Evolutionary conservation across 1,140 invertebrate species (phyloP), one percentile per base, ranked within the genome.

Genomic region (Zaprionus camerounensis): DNA sequence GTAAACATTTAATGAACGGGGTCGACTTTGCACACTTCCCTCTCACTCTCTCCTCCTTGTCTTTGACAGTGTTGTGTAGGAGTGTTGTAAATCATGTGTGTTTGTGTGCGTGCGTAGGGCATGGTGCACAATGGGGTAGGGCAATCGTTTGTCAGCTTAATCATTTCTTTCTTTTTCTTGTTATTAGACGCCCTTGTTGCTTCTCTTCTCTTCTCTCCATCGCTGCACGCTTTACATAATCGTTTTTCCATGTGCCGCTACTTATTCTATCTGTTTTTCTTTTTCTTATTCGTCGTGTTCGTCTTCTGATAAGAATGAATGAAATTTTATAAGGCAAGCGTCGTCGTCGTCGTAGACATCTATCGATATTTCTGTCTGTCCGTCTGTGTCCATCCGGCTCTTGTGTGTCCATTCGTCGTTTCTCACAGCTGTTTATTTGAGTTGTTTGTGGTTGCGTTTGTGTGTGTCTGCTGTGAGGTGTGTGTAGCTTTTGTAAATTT

Each of bases 201-300:
- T 68, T 38, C 51, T 71, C 67, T 66, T 66, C n/a, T 20, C 31
- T 36, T 56, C 31, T 65, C 20, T 24, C 49, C 26, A 13, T 17
- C n/a, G 41, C 41, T 24, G 53, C 34, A 26, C 26, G 73, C 61
- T 88, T 88, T 88, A 88, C 84, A 88, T 88, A 88, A 88, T 88
- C 85, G 78, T 56, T 79, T 90, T 90, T 84, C 84, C 84, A 84
- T 84, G 71, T 73, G 70, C 44, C n/a, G 5, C 15, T 11, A 38
- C 41, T 59, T 78, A 53, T 73, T 76, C 26, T 9, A 7, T 51
- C 20, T 46, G n/a, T 38, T 5, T 13, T 38, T 38, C n/a, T 44
- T n/a, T 61, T 59, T 71, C 36, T 68, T 68, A 46, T 58, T 58
- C 17, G 20, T 65, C 17, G 20, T 12, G 63, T 46, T 36, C 51